Evolutionary conservation across 2,113 vertebrate genomes (phyloP).

Genomic region (Peromyscus maniculatus): DNA sequence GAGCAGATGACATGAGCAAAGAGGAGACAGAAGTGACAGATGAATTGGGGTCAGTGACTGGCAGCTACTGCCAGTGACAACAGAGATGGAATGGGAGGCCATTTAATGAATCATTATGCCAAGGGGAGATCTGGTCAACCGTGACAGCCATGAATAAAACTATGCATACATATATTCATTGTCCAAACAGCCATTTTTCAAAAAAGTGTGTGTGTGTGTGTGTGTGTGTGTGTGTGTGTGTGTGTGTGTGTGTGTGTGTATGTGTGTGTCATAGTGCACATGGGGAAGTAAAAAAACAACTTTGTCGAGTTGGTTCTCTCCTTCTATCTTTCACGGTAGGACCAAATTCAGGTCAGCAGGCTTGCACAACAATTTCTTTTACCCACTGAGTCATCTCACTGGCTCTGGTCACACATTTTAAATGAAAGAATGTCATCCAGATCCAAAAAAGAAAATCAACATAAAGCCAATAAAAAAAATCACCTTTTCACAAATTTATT

Average conservation of each 20-base stretch:
- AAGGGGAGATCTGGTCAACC: background rate
- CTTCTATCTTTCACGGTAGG: background rate
- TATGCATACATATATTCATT: background rate
- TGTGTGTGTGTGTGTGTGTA: background rate
- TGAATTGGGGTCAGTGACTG: background rate
- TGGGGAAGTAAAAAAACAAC: background rate
- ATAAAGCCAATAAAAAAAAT: background rate
- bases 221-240: background rate
- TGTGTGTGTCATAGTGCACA: background rate
- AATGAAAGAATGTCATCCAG: background rate
- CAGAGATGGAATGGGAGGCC: background rate
- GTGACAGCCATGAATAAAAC: background rate
- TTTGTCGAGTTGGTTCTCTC: background rate
- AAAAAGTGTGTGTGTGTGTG: background rate
- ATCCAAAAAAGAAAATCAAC: conserved; percentile 41
- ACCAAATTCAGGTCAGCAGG: background rate
- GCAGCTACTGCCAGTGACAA: background rate
- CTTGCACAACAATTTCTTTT: background rate
- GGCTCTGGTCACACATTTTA: background rate
- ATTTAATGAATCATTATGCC: background rate
- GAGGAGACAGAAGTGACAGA: conserved; percentile 46
- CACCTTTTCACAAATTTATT: conserved; percentile 38
- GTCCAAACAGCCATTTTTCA: background rate
- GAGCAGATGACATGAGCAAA: background rate
- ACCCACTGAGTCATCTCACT: background rate